Evolutionary conservation across 2,113 vertebrate genomes (phyloP), one percentile per base, ranked within the genome.

Genomic region (Morone chrysops): DNA sequence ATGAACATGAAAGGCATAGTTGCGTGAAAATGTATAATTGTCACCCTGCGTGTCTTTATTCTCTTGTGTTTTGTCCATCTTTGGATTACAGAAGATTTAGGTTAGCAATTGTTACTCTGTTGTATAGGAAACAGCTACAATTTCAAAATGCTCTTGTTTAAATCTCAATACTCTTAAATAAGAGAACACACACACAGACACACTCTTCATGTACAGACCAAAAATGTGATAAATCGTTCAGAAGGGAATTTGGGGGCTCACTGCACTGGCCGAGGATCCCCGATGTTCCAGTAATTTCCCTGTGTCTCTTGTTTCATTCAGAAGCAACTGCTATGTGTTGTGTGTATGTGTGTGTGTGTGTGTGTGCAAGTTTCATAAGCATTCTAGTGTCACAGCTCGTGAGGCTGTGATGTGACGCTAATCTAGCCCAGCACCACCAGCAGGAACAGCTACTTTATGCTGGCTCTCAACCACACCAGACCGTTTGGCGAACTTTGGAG

Each of bases 381-480:
- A 48, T 87, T 89, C 89, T 91, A 73, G 63, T 90, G 89, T 93
- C 91, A 92, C 50, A 41, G 80, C 82, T 87, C 80, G 87, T 91
- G 87, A 91, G 84, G 78, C 83, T n/a, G 66, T 43, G 85, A 88
- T 68, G 75, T 93, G 92, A 94, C 60, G 72, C 80, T 92, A 85
- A 93, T 94, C 80, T 72, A 87, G 83, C 74, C 73, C 88, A 93
- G 84, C 91, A 92, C 62, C 80, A 10, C 43, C 65, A 48, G 60
- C 67, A 83, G 87, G 88, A 90, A 80, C 84, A 81, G 87, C 83
- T 87, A 84, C 89, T 92, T 86, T 75, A 43, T 50, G 2, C 84
- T 83, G 84, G 78, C 79, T 82, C 69, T 43, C 53, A 3, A 59
- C 48, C 56, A 40, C 54, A 43, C n/a, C 13, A 17, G 66, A 56